phyloP scores from a whole-genome alignment of 2,888 invertebrate genomes.

The Sturmia bella region DNA sequence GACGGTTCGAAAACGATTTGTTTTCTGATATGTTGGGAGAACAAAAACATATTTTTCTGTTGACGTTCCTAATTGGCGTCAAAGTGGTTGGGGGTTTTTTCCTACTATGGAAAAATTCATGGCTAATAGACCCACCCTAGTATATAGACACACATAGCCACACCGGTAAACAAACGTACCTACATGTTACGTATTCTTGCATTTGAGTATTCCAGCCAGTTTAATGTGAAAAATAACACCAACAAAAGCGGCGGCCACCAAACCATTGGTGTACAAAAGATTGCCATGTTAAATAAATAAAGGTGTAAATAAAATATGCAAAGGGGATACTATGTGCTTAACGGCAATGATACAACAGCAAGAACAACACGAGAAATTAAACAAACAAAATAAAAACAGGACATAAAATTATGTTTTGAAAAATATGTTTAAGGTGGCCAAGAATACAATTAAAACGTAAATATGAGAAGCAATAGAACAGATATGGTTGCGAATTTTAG shows the following conservation, averaged over 20 bases:
- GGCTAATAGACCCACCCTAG: too few relatives aligned
- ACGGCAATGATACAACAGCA: constrained; percentile 11
- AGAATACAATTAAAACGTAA: too few relatives aligned
- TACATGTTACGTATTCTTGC: constrained; percentile 2
- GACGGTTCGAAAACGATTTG: too few relatives aligned
- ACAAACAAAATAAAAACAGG: constrained; percentile 3
- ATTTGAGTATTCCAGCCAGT: constrained; percentile 29
- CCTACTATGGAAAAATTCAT: too few relatives aligned
- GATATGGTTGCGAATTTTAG: too few relatives aligned
- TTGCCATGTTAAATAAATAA: constrained; percentile 81
- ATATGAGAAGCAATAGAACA: too few relatives aligned
- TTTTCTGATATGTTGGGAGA: too few relatives aligned
- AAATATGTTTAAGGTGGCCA: neutral
- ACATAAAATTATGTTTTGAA: neutral
- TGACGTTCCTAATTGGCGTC: too few relatives aligned
- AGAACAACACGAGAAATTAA: neutral
- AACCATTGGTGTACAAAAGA: constrained; percentile 74
- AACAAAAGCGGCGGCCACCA: constrained; percentile 52
- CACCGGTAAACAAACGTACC: constrained; percentile 17
- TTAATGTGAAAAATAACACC: constrained; percentile 41
- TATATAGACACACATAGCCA: too few relatives aligned
- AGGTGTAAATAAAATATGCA: constrained; percentile 71
- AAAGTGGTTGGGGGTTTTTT: too few relatives aligned
- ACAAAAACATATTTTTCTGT: too few relatives aligned
- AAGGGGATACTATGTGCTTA: constrained; percentile 50